Base-by-base conservation (phyloP, 2,888 invertebrate genomes). In the Hyposoter dolosus region DNA sequence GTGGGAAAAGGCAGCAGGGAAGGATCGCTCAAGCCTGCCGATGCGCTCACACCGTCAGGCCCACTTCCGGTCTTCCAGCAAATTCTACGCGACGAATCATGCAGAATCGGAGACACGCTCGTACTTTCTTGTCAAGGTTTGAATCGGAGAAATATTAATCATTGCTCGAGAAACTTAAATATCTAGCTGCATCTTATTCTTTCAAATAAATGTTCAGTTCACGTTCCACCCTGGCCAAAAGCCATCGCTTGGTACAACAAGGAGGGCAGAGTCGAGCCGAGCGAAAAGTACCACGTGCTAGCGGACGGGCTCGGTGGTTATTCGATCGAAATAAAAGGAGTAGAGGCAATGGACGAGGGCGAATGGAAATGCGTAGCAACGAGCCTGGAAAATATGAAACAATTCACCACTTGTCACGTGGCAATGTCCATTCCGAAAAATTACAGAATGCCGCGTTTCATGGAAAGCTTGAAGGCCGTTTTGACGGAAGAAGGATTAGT, bases 291-390 rank as follows among this genome's bases (percentile, higher is more conserved):
- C 93, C 96, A 96, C 90, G 94, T 97, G 45, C 95, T 97, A 91
- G 98, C 97, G 92, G 98, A 98, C 93, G 98, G 98, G 2, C 95
- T 98, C 66, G 98, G 98, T 47, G 96, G 97, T 53, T 97, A 97
- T 93, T 95, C 97, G 92, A 94, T 98, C 78, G 97, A 97, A 93
- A 95, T 97, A 7, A 95, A 96, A 88, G 96, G 96, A 0, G 96
- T 97, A 0, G 97, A 97, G 94, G 97, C 97, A 88, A 95, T 96
- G 63, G 98, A 98, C 92, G 97, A 97, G 90, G 98, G 98, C 19
- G 97, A 98, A 93, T 98, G 98, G 98, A 98, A 98, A 93, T 98
- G 98, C 92, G 97, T 98, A 15, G 98, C 97, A 9, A 97, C 97
- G 19, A 98, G 97, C 92, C 94, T 95, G 17, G 96, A 97, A 65